Evolutionary conservation across 2,888 invertebrate species (phyloP), one percentile per base, ranked within the genome.

Genomic region (Congeria kusceri): DNA sequence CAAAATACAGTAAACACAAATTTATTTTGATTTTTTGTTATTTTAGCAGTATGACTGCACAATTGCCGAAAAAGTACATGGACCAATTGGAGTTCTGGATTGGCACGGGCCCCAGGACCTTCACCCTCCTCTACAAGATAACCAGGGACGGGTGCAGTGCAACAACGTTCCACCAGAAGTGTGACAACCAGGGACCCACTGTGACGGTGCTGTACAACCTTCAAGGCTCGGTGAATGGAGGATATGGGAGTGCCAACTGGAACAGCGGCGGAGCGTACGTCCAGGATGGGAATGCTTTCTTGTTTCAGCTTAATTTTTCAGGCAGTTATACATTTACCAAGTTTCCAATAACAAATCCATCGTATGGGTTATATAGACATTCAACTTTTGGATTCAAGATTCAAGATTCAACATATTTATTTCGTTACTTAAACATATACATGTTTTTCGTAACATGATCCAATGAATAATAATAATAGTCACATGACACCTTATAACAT

Each of bases 121-220:
- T 58, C 29, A 58, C 25, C 28, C 29, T 58, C 27, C 27, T 58
- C 7, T 58, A 58, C 58, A 58, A 27, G 7, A 28, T 58, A 28
- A 28, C 58, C 20, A 58, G 29, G 18, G 58, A 58, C 15, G 58
- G 58, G n/a, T 27, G 28, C 15, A 27, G 27, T n/a, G 29, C 27
- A 9, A 58, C 25, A 27, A 28, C 28, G 18, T 58, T 58, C 15
- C 58, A 58, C 28, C 28, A 58, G 58, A 58, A 28, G 28, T 58
- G 58, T 29, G 58, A 58, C 58, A 58, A 58, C 58, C 3, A 58
- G 28, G 58, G 58, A 27, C 58, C 58, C 3, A 58, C 58, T n/a
- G 27, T 27, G 28, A 58, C 58, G 5, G 58, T 58, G 27, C 5
- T 58, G 18, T 58, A 58, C 58, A 58, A 58, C 58, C 2, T 1